These are phyloP conservation scores for Syrmaticus mikado DNA, from an alignment of 2,113 vertebrate genomes.

Conservation along the genomic window DNA sequence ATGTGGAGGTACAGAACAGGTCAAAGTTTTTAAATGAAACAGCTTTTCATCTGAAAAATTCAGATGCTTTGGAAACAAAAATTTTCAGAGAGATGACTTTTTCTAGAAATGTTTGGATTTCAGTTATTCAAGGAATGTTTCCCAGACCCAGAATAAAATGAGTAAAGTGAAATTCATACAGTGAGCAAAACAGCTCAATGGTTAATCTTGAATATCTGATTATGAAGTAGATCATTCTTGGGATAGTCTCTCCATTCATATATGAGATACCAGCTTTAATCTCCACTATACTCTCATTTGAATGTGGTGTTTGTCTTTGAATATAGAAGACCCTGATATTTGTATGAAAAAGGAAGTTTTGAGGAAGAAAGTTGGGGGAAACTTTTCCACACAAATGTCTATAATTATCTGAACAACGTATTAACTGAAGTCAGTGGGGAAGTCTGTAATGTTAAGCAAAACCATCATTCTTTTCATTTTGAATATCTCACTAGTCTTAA, in stretches of 20 bases:
- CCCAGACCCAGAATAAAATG: not conserved
- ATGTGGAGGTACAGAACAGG: not conserved
- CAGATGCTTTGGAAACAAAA: not conserved
- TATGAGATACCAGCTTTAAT: not conserved
- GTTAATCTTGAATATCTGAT: not conserved
- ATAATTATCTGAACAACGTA: not conserved
- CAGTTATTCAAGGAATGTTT: not conserved
- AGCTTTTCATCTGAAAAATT: not conserved
- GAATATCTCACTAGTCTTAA: not conserved
- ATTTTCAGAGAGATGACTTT: not conserved
- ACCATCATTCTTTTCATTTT: not conserved
- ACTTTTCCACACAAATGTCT: not conserved
- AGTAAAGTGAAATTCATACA: not conserved
- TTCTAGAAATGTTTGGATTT: slow-evolving; percentile 18
- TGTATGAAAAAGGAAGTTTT: not conserved
- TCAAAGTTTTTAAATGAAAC: not conserved
- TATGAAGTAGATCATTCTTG: not conserved
- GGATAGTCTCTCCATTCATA: not conserved
- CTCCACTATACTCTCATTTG: not conserved
- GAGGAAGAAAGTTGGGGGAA: not conserved
- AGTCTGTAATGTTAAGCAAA: not conserved
- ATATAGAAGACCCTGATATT: not conserved
- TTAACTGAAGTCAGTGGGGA: not conserved
- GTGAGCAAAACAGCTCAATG: not conserved
- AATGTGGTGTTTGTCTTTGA: not conserved